Percentiles rank a stretch among this genome's conserved stretches.
Evolutionary conservation across 2,797 vertebrate genomes (phyloP).

Genomic region (Etheostoma nigrum): DNA sequence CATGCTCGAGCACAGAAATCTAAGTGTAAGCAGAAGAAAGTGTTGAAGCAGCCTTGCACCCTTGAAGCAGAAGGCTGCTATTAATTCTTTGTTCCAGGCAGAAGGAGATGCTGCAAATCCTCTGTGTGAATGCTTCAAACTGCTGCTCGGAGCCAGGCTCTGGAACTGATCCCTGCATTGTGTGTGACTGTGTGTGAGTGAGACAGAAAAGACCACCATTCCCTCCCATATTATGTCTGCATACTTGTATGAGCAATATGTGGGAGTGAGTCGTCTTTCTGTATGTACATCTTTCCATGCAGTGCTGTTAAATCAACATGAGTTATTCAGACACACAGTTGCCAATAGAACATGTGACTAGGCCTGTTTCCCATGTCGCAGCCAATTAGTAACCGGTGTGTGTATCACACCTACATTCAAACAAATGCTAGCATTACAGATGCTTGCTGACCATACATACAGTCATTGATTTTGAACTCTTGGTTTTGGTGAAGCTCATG

Average conservation of each 20-base stretch:
- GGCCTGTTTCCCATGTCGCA: not conserved
- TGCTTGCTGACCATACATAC: no score
- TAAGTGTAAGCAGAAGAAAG: not conserved
- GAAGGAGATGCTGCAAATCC: slow-evolving; percentile 73
- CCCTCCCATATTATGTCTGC: slow-evolving; percentile 18
- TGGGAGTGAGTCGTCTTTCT: not conserved
- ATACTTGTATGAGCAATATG: slow-evolving; percentile 18
- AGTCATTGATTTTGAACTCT: not conserved
- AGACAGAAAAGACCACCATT: slow-evolving; percentile 17
- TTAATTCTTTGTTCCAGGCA: slow-evolving; percentile 51
- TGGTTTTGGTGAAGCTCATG: not conserved
- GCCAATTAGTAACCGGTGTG: not conserved
- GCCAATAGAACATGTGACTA: not conserved
- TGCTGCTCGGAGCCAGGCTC: slow-evolving; percentile 67
- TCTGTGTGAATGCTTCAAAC: slow-evolving; percentile 70
- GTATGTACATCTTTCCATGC: not conserved
- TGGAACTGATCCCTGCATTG: slow-evolving; percentile 78
- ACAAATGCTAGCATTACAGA: not conserved
- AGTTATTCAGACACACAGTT: not conserved
- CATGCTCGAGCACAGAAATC: not conserved
- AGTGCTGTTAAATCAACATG: not conserved
- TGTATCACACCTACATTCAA: not conserved
- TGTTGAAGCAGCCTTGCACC: slow-evolving; percentile 6
- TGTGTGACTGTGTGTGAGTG: slow-evolving; percentile 43
- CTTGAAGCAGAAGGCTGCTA: slow-evolving; percentile 37